Percentiles rank a stretch among this genome's conserved stretches.
These are phyloP conservation scores for Sminthurinus aureus DNA, from an alignment of 2,888 invertebrate genomes.

Conservation along the genomic window DNA sequence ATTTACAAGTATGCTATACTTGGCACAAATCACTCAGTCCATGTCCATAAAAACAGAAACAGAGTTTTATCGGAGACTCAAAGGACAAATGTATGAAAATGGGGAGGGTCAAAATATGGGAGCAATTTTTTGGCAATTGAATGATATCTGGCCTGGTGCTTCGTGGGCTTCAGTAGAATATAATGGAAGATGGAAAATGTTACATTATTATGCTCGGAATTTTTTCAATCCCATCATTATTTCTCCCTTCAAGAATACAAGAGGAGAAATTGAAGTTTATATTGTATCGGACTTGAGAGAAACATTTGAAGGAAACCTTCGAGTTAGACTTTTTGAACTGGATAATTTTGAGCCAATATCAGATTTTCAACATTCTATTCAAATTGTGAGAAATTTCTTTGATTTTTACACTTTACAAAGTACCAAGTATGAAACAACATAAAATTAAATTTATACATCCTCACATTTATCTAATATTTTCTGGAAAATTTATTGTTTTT, in stretches of 20 bases:
- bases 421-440: background rate
- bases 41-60: conserved; percentile 67
- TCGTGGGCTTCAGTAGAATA: conserved; percentile 74
- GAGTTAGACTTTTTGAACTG: conserved; percentile 14
- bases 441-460: background rate
- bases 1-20: conserved; percentile 69
- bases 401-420: background rate
- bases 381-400: background rate
- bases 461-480: no score
- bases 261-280: conserved; percentile 55
- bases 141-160: conserved; percentile 71
- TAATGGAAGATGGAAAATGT: conserved; percentile 82
- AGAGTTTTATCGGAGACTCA: conserved; percentile 60
- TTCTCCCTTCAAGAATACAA: conserved; percentile 62
- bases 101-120: conserved; percentile 69
- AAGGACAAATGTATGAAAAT: conserved; percentile 68
- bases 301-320: background rate
- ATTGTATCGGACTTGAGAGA: conserved; percentile 50
- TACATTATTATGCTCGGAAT: conserved; percentile 86
- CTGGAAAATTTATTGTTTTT: no score
- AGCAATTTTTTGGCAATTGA: conserved; percentile 71
- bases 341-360: conserved; percentile 5
- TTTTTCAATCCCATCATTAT: conserved; percentile 84
- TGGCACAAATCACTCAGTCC: conserved; percentile 81
- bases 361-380: background rate